These are phyloP conservation scores for Dastarcus helophoroides DNA, from an alignment of 2,888 invertebrate species.

Conservation along the genomic window DNA sequence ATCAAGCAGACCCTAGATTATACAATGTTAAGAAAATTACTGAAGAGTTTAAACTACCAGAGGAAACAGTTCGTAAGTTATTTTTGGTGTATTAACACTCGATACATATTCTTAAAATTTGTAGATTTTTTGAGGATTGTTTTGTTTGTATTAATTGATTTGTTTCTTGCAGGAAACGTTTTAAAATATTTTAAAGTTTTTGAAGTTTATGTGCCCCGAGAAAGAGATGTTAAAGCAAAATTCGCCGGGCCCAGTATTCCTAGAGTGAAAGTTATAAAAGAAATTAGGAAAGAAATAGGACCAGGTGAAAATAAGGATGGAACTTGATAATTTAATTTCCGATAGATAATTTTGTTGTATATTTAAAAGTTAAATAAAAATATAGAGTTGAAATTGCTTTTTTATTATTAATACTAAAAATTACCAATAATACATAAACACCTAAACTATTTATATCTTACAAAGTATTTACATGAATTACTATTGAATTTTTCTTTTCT, in stretches of 20 bases:
- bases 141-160: neutral
- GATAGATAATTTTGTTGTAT: too few relatives aligned
- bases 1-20: slow-evolving; percentile 48
- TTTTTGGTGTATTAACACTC: too few relatives aligned
- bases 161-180: slow-evolving; percentile 36
- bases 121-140: neutral
- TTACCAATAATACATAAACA: too few relatives aligned
- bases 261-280: slow-evolving; percentile 18
- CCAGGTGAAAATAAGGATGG: slow-evolving; percentile 1
- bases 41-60: slow-evolving; percentile 54
- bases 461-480: too few relatives aligned
- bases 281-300: slow-evolving; percentile 11
- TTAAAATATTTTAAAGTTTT: slow-evolving; percentile 56
- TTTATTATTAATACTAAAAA: too few relatives aligned
- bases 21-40: slow-evolving; percentile 52
- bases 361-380: too few relatives aligned
- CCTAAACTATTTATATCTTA: too few relatives aligned
- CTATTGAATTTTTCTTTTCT: slow-evolving; percentile 39
- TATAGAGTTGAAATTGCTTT: too few relatives aligned
- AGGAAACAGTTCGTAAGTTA: slow-evolving; percentile 45
- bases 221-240: slow-evolving; percentile 23
- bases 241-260: slow-evolving; percentile 31
- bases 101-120: too few relatives aligned
- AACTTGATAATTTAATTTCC: neutral
- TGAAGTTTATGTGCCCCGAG: slow-evolving; percentile 51